A percentile compares a stretch with the other conserved stretches of the same genome.
These are phyloP conservation scores for Acrossocheilus fasciatus DNA, from an alignment of 2,797 vertebrate species.

Conservation along the genomic window DNA sequence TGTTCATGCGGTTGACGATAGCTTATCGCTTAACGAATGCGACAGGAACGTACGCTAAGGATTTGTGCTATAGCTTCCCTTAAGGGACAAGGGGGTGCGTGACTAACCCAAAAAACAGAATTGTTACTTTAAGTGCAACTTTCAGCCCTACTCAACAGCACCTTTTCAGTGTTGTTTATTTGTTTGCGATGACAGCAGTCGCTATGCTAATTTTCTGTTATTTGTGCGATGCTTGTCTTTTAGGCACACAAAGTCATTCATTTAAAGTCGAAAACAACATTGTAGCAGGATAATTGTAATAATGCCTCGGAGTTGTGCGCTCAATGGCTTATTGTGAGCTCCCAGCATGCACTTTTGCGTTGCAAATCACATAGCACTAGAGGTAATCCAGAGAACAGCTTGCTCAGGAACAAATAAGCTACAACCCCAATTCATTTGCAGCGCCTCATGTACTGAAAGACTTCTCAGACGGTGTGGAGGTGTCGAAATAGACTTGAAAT, in stretches of 20 bases:
- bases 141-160: not conserved
- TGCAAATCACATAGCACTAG: slow-evolving; percentile 8
- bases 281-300: not conserved
- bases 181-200: not conserved
- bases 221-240: not conserved
- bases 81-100: not conserved
- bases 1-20: not conserved
- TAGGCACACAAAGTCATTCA: not conserved
- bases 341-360: not conserved
- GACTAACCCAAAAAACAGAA: not conserved
- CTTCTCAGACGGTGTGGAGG: slow-evolving; percentile 32
- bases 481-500: slow-evolving; percentile 38
- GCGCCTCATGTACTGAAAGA: slow-evolving; percentile 30
- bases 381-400: slow-evolving; percentile 24
- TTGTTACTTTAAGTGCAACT: not conserved
- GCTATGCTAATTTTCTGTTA: not conserved
- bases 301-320: not conserved
- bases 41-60: not conserved
- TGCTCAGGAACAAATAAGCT: slow-evolving; percentile 41
- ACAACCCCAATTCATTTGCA: slow-evolving; percentile 44
- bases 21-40: not conserved
- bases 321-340: slow-evolving; percentile 14
- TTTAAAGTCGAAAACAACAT: not conserved
- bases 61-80: not conserved
- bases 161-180: not conserved